Evolutionary conservation across 1,140 invertebrate genomes (phyloP).

Genomic region (Temnothorax longispinosus): DNA sequence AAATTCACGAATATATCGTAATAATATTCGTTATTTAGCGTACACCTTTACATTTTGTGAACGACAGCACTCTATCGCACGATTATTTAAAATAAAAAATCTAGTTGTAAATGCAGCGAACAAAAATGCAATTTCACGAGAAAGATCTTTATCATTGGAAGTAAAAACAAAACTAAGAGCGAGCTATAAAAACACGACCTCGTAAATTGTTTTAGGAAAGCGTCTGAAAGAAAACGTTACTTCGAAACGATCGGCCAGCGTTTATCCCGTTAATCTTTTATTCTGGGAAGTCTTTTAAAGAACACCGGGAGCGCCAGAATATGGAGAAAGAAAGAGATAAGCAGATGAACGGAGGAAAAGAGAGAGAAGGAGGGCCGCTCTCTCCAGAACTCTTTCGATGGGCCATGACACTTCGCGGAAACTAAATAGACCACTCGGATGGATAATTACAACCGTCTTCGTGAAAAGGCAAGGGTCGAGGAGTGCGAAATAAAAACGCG

Average conservation of each 20-base stretch:
- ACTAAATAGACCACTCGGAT: conserved; percentile 83
- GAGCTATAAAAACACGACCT: conserved; percentile 52
- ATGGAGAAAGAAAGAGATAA: conserved; percentile 27
- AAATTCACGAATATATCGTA: background rate
- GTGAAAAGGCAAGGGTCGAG: conserved; percentile 66
- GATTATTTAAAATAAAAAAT: background rate
- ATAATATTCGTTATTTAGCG: background rate
- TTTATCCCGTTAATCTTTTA: conserved; percentile 63
- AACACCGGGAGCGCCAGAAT: conserved; percentile 21
- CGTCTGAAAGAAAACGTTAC: conserved; percentile 52
- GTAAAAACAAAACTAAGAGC: conserved; percentile 44
- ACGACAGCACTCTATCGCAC: background rate
- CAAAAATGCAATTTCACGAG: background rate
- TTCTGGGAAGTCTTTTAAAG: conserved; percentile 73
- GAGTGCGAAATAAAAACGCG: conserved; percentile 71
- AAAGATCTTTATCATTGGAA: conserved; percentile 31
- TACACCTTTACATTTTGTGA: background rate
- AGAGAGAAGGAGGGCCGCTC: conserved; percentile 43
- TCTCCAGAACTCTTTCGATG: conserved; percentile 79
- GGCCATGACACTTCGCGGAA: conserved; percentile 78
- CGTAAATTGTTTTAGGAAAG: conserved; percentile 63
- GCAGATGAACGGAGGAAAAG: background rate
- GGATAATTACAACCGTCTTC: conserved; percentile 82
- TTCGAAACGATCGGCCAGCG: conserved; percentile 53
- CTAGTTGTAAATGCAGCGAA: background rate